Percentiles rank a stretch among this genome's conserved stretches.
Conservation (phyloP, 2,113 vertebrate genomes). For the Brienomyrus longianalis region DNA sequence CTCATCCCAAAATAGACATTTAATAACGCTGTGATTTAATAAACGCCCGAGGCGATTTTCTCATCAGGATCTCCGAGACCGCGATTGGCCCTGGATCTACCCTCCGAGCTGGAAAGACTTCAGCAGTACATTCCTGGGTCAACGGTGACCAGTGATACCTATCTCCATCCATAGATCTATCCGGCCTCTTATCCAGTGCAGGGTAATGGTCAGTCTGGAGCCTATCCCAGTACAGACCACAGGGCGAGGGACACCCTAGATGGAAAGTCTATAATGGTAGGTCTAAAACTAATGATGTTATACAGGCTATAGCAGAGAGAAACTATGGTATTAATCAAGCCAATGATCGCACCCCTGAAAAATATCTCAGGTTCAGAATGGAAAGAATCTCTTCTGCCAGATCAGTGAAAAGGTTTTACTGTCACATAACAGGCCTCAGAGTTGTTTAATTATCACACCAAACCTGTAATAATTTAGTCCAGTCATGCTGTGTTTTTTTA, state of each 20-base stretch:
- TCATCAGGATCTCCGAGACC: background rate
- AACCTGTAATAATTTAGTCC: background rate
- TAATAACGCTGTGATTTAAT: conserved; percentile 1
- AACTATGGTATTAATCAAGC: background rate
- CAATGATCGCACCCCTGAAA: background rate
- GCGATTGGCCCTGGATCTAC: background rate
- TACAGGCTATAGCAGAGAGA: background rate
- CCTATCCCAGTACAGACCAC: background rate
- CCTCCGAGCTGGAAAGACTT: background rate
- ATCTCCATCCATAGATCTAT: background rate
- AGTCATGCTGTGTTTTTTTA: background rate
- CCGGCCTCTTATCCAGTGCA: background rate
- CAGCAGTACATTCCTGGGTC: background rate
- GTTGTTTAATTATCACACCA: background rate
- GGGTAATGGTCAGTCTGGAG: background rate
- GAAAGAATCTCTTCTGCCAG: background rate
- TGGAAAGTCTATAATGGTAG: background rate
- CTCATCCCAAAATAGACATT: background rate
- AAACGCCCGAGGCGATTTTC: background rate
- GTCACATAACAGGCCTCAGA: background rate
- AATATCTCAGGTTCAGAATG: background rate
- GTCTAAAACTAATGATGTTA: background rate
- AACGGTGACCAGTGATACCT: background rate
- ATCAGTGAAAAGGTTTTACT: background rate
- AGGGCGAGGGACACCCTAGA: background rate